Conservation (phyloP, 2,113 vertebrate species). For the Reinhardtius hippoglossoides region DNA sequence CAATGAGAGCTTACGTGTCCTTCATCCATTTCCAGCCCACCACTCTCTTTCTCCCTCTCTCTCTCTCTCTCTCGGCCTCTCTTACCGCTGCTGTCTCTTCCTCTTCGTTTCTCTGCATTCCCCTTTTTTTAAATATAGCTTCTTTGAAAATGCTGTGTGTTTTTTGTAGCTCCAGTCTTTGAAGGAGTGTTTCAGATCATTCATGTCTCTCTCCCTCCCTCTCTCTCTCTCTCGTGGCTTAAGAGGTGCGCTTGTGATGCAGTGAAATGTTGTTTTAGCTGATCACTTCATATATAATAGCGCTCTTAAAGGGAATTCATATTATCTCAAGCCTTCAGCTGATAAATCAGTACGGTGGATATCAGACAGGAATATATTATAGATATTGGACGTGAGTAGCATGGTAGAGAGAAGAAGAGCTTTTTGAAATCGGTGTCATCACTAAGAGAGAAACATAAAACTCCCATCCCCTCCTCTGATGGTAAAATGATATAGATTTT, state of each 20-base stretch:
- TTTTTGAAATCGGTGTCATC: not conserved
- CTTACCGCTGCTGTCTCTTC: conserved; percentile 47
- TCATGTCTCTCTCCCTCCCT: conserved; percentile 47
- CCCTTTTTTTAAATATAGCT: conserved; percentile 71
- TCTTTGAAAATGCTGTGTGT: conserved; percentile 63
- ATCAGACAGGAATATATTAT: not conserved
- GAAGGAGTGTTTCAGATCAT: conserved; percentile 62
- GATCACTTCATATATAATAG: conserved; percentile 25
- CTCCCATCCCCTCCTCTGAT: not conserved
- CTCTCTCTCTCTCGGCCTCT: conserved; percentile 29
- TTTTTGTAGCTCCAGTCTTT: conserved; percentile 67
- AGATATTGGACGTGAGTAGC: not conserved
- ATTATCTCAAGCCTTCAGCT: not conserved
- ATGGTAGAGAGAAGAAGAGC: not conserved
- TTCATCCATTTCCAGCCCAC: conserved; percentile 76
- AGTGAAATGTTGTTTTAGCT: conserved; percentile 34
- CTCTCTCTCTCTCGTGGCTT: conserved; percentile 10
- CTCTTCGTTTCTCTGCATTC: conserved; percentile 54
- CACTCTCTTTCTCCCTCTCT: conserved; percentile 39
- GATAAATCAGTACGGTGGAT: conserved; percentile 11
- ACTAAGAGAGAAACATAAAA: not conserved
- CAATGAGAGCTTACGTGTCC: conserved; percentile 71
- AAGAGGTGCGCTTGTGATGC: conserved; percentile 54
- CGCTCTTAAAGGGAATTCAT: conserved; percentile 17
- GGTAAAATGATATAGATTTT: not conserved